Base-by-base conservation (phyloP, 2,113 vertebrate genomes). In the Ptychochromis oligacanthus region DNA sequence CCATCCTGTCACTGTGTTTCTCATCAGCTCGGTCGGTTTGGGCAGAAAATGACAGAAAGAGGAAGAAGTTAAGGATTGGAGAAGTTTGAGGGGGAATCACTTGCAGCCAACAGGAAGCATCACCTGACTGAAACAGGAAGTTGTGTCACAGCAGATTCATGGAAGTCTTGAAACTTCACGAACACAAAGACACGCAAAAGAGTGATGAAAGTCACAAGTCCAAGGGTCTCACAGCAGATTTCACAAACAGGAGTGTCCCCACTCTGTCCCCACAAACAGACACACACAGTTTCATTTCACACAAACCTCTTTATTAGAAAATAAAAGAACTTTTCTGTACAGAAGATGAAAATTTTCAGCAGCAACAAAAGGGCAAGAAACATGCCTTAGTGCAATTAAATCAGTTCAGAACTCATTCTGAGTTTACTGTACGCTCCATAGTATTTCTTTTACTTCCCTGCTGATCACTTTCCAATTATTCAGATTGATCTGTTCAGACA, bases 21-120 rank as follows among this genome's bases (percentile, higher is more conserved):
- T 18, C 55, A 22, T 58, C n/a, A 43, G 12, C 6, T 8, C 14
- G 17, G 8, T 34, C 52, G 7, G 18, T 10, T 58, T n/a, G 57
- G 24, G 34, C 58, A 82, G 34, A 83, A 72, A 80, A 12, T 52
- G 43, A 55, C 24, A 46, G 75, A 83, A 86, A 91, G 82, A 80
- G 91, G 91, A 90, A 91, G 83, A 70, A 40, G 34, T 7, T 13
- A 38, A 26, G 9, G 7, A 56, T 77, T 67, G 67, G 65, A 59
- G 89, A 92, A 92, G 86, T 90, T 14, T 12, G 6, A 52, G n/a
- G 64, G 61, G 40, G 36, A 86, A 57, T 62, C 31, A 59, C 14
- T 20, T 7, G 15, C 20, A 46, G 15, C 22, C 15, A 88, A 77
- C 38, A 82, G 78, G 81, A 89, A 84, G 57, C 57, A 83, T 34